Conservation (phyloP, 2,113 vertebrate species). For the Siniperca knerii region DNA sequence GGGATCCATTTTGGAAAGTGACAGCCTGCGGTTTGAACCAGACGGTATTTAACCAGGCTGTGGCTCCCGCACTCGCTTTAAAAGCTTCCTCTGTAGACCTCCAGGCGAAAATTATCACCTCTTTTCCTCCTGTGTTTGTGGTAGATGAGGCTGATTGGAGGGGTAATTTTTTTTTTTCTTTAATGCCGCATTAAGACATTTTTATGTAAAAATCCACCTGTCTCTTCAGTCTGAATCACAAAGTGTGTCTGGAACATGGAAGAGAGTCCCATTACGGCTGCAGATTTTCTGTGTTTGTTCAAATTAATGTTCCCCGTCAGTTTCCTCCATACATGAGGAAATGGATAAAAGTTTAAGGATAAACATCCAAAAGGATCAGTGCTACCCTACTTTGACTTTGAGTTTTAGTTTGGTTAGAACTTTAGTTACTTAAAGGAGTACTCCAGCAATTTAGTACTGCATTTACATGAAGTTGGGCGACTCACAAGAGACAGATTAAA, state of each 20-base stretch:
- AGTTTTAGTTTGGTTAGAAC: too few species aligned
- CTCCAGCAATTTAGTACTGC: too few species aligned
- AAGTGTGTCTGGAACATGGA: background rate
- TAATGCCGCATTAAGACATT: slow-evolving; percentile 5
- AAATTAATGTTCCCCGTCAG: too few species aligned
- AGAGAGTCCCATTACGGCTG: background rate
- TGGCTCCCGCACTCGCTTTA: background rate
- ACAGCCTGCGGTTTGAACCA: background rate
- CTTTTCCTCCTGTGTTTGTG: background rate
- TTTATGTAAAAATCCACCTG: background rate
- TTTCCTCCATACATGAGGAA: background rate
- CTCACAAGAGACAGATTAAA: too few species aligned
- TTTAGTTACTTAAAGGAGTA: too few species aligned
- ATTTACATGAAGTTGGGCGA: too few species aligned
- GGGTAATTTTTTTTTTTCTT: background rate
- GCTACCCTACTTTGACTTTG: too few species aligned
- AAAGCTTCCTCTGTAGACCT: slow-evolving; percentile 34
- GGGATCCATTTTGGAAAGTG: slow-evolving; percentile 48
- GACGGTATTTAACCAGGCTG: slow-evolving; percentile 37
- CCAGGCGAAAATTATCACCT: rapidly evolving
- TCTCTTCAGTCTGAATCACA: background rate
- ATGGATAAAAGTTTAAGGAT: background rate
- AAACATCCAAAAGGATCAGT: background rate
- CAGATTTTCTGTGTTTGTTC: background rate
- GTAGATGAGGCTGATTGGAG: slow-evolving; percentile 3